A percentile compares a stretch with the other conserved stretches of the same genome.
phyloP scores from a whole-genome alignment of 2,113 vertebrate genomes.

The Tychaedon coryphoeus region DNA sequence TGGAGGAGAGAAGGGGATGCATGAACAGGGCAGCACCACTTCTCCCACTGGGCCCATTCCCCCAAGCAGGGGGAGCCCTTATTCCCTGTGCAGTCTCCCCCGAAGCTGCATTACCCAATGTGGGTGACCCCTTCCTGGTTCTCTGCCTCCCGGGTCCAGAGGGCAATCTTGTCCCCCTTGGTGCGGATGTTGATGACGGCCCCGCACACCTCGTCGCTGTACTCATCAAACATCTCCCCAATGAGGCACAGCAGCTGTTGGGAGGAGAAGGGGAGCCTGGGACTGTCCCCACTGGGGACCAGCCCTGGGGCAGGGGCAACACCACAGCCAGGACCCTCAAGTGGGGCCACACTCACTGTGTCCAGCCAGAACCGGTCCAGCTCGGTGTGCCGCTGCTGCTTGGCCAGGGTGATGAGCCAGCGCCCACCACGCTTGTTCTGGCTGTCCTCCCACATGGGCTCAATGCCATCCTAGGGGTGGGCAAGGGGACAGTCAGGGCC shows the following conservation, averaged over 20 bases:
- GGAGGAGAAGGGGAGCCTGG: not conserved
- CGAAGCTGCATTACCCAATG: constrained; percentile 74
- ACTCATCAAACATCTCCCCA: constrained; percentile 81
- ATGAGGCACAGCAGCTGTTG: constrained; percentile 83
- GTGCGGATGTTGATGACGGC: constrained; percentile 83
- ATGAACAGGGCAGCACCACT: fast-evolving
- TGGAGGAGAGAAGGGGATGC: not conserved
- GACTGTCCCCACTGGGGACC: fast-evolving
- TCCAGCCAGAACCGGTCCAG: constrained; percentile 86
- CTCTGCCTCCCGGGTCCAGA: constrained; percentile 85
- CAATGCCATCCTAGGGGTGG: constrained; percentile 76
- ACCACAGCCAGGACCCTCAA: fast-evolving
- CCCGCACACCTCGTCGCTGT: constrained; percentile 79
- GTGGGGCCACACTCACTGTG: constrained; percentile 63
- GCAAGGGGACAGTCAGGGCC: not conserved
- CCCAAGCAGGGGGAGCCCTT: not conserved
- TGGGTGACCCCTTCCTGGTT: constrained; percentile 76
- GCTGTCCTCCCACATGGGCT: constrained; percentile 89
- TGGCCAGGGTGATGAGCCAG: constrained; percentile 85
- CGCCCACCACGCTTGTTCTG: constrained; percentile 84
- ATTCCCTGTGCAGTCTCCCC: fast-evolving
- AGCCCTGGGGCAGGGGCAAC: fast-evolving
- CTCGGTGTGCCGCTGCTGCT: constrained; percentile 80
- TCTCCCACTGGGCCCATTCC: not conserved
- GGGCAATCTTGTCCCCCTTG: constrained; percentile 86